Evolutionary conservation across 2,113 vertebrate species (phyloP).

Genomic region (Stigmatopora argus): DNA sequence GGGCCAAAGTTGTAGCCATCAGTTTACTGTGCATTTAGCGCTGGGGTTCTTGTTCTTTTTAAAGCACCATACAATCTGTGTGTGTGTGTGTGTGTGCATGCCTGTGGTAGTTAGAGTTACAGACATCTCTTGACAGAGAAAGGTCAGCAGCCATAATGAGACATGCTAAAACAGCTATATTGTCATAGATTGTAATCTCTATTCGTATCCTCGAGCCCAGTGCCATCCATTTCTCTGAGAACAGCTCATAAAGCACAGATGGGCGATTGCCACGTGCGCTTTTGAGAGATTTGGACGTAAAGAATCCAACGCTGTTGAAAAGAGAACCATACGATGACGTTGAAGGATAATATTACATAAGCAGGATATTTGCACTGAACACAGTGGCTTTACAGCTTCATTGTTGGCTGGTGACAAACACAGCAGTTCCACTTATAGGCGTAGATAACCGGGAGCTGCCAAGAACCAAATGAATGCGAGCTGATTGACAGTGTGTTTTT

Average conservation of each 20-base stretch:
- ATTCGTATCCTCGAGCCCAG: conserved; percentile 41
- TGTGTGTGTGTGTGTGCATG: conserved; percentile 3
- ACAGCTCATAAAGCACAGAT: conserved; percentile 31
- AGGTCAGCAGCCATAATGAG: conserved; percentile 49
- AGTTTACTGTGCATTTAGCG: conserved; percentile 3
- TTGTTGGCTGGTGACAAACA: conserved; percentile 17
- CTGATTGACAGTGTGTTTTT: not conserved
- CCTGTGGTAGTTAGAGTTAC: conserved; percentile 13
- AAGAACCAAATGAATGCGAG: conserved; percentile 16
- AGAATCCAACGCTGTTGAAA: not conserved
- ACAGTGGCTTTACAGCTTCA: conserved; percentile 9
- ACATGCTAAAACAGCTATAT: conserved; percentile 45
- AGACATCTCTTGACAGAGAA: conserved; percentile 21
- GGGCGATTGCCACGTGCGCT: not conserved
- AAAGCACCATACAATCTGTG: not conserved
- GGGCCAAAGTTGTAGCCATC: conserved; percentile 6
- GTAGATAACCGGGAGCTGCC: conserved; percentile 3
- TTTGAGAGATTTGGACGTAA: not conserved
- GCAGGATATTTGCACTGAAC: conserved; percentile 5
- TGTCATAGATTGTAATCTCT: conserved; percentile 60
- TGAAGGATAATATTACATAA: not conserved
- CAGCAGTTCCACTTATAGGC: conserved; percentile 15
- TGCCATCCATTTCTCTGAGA: conserved; percentile 37
- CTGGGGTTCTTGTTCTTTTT: not conserved
- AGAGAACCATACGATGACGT: not conserved